Percentiles rank a stretch among this genome's conserved stretches.
phyloP scores from a whole-genome alignment of 2,113 vertebrate species.

The Illadopsis cleaveri region DNA sequence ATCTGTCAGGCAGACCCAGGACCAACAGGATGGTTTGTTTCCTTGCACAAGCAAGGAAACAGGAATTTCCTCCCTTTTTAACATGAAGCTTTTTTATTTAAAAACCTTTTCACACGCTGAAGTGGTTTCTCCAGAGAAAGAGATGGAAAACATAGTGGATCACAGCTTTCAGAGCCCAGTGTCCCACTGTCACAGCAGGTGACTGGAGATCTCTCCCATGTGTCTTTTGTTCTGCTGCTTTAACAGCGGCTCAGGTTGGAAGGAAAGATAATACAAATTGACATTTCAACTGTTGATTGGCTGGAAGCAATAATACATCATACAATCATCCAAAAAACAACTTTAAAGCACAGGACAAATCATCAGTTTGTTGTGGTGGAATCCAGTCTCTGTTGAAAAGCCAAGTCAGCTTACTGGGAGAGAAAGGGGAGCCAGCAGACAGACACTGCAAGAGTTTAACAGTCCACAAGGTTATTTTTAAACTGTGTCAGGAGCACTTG shows the following conservation, averaged over 20 bases:
- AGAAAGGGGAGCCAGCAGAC: not conserved
- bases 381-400: not conserved
- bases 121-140: not conserved
- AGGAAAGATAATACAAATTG: not conserved
- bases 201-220: not conserved
- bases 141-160: not conserved
- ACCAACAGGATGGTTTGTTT: not conserved
- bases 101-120: not conserved
- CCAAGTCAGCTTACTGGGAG: not conserved
- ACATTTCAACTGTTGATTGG: not conserved
- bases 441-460: not conserved
- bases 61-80: not conserved
- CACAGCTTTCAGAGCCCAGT: rapidly evolving
- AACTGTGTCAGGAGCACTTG: not conserved
- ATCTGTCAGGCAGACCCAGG: not conserved
- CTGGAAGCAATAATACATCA: not conserved
- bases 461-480: not conserved
- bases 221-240: not conserved
- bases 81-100: not conserved
- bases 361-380: not conserved
- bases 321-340: not conserved
- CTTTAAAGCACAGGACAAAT: not conserved
- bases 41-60: not conserved
- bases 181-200: not conserved
- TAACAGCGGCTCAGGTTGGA: not conserved